Evolutionary conservation across 2,797 vertebrate genomes (phyloP).

Genomic region (Hydrocynus forskahlii): DNA sequence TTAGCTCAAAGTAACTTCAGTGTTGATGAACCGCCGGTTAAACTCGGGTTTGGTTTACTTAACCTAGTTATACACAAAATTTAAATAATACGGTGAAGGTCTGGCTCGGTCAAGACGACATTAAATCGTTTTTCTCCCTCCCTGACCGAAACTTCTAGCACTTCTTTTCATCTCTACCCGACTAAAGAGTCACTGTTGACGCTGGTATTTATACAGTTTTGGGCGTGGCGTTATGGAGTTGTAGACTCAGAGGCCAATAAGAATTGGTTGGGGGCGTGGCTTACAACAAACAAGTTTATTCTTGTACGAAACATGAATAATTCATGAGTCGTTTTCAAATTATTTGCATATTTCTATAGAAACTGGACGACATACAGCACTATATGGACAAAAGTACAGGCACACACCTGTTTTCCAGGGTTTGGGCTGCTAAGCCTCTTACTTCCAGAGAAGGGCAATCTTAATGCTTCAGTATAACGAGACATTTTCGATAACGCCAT

Average conservation of each 20-base stretch:
- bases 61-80: not conserved
- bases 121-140: not conserved
- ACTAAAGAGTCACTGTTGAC: not conserved
- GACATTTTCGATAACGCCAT: too few relatives aligned
- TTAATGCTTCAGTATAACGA: too few relatives aligned
- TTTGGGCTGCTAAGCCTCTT: too few relatives aligned
- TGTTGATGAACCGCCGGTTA: not conserved
- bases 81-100: not conserved
- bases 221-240: constrained; percentile 52
- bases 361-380: too few relatives aligned
- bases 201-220: constrained; percentile 64
- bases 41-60: not conserved
- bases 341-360: too few relatives aligned
- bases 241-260: constrained; percentile 66
- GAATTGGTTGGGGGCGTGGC: constrained; percentile 62
- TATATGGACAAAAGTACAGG: too few relatives aligned
- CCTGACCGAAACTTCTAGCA: too few relatives aligned
- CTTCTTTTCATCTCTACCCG: not conserved
- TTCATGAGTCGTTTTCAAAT: too few relatives aligned
- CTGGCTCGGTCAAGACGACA: not conserved
- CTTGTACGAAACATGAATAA: too few relatives aligned
- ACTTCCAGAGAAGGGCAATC: too few relatives aligned
- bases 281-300: constrained; percentile 50
- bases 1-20: too few relatives aligned
- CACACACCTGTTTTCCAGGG: too few relatives aligned